These are phyloP conservation scores for Cepaea hortensis DNA, from an alignment of 2,888 invertebrate genomes.

Conservation along the genomic window DNA sequence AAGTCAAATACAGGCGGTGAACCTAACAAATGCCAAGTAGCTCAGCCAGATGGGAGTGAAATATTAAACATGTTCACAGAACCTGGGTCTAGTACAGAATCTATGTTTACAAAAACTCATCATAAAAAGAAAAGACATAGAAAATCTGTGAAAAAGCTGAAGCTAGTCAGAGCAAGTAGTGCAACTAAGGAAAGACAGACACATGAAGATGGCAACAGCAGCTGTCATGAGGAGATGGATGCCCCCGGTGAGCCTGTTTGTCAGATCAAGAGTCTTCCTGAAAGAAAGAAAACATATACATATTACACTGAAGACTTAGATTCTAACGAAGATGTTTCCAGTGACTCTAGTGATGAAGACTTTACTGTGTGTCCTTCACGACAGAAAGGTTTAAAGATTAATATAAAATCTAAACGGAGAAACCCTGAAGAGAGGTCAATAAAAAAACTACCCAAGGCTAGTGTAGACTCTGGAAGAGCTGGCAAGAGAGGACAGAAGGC, in stretches of 20 bases:
- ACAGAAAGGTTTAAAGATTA: neutral
- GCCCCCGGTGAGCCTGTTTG: neutral
- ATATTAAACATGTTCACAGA: neutral
- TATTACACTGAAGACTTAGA: slow-evolving; percentile 31
- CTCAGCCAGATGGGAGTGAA: neutral
- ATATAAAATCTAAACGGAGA: neutral
- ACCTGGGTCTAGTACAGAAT: neutral
- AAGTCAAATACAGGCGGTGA: neutral
- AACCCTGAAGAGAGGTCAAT: neutral
- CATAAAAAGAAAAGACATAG: neutral
- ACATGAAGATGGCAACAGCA: slow-evolving; percentile 11
- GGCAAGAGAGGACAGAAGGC: neutral
- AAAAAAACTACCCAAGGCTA: slow-evolving; percentile 4
- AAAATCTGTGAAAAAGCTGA: neutral
- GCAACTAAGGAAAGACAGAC: neutral
- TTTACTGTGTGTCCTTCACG: neutral
- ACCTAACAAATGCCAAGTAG: neutral
- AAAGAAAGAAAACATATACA: slow-evolving; percentile 25
- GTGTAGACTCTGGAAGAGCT: neutral
- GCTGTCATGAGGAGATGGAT: slow-evolving; percentile 25
- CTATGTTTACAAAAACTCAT: neutral
- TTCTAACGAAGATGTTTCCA: slow-evolving; percentile 48
- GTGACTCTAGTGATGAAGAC: slow-evolving; percentile 39
- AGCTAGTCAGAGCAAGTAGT: neutral
- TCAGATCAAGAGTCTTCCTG: slow-evolving; percentile 3